phyloP scores from a whole-genome alignment of 2,888 invertebrate species.

The Falcaria lacertinaria region DNA sequence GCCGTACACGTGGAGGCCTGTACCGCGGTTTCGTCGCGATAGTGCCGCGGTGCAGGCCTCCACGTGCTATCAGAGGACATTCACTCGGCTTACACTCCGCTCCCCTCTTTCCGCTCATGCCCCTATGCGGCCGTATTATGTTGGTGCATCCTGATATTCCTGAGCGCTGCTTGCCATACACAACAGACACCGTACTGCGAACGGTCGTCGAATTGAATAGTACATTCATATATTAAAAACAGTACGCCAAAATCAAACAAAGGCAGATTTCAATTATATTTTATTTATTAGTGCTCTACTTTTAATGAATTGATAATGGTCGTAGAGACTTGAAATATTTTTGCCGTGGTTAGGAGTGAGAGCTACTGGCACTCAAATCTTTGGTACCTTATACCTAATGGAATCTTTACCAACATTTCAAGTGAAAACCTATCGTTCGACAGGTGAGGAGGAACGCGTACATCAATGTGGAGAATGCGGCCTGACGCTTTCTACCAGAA shows the following conservation, averaged over 20 bases:
- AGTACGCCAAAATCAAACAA: conserved; percentile 22
- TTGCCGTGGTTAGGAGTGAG: too few species aligned
- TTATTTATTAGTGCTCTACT: too few species aligned
- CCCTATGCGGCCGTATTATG: conserved; percentile 29
- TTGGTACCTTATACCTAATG: conserved; percentile 30
- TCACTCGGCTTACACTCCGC: conserved; percentile 24
- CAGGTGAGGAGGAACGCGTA: conserved; percentile 75
- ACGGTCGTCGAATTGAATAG: conserved; percentile 47
- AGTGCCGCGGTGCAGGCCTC: conserved; percentile 73
- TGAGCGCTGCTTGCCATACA: conserved; percentile 68
- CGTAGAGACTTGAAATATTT: too few species aligned
- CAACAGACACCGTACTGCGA: conserved; percentile 67
- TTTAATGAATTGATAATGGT: too few species aligned
- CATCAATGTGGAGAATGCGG: conserved; percentile 85
- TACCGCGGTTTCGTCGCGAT: conserved; percentile 60
- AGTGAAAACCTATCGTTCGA: conserved; percentile 47
- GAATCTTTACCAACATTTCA: conserved; percentile 38
- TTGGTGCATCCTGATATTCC: conserved; percentile 72
- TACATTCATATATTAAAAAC: conserved; percentile 15
- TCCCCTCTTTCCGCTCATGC: conserved; percentile 33
- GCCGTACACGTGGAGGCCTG: conserved; percentile 73
- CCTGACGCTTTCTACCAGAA: conserved; percentile 87
- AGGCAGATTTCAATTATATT: too few species aligned
- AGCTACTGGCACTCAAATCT: too few species aligned
- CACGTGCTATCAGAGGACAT: conserved; percentile 54